Evolutionary conservation across 1,140 invertebrate genomes (phyloP), one percentile per base, ranked within the genome.

Genomic region (Plutomurus gul): DNA sequence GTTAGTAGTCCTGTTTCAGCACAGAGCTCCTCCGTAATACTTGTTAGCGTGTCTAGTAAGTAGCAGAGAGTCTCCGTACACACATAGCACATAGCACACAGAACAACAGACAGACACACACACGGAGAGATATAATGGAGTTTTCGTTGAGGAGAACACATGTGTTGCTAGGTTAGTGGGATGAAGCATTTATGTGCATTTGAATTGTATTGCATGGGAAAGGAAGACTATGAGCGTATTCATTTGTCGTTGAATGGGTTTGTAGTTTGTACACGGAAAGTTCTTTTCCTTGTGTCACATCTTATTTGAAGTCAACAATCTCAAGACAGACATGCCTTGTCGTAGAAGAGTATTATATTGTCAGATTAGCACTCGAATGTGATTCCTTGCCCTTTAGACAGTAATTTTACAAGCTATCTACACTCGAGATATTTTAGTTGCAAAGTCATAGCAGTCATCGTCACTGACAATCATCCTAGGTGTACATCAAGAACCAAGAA

Each of bases 391-490:
- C 51, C 27, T 27, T 65, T 30, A 36, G 56, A 65, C 56, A 25
- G 30, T 65, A 25, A 30, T 36, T 36, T 25, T 65, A 65, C 56
- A 65, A 65, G 30, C 30, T 27, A 65, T 36, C 30, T 65, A 65
- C 56, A 65, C 13, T 60, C 49, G 30, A 65, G 56, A 65, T 65
- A 65, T 65, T 36, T 36, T n/a, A 65, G 56, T 16, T 13, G 30
- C 13, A 33, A 5, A 33, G 27, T 25, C 16, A 65, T 25, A n/a
- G 13, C 20, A 33, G 27, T 33, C 30, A n/a, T 65, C 56, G 56
- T 65, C 56, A 33, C 10, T 65, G 56, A 65, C 56, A 65, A 65
- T 65, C 56, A 65, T 65, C 36, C 27, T 25, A 65, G 56, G 56
- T 65, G 56, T 65, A 33, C 13, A 65, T 65, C 56, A 65, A 16